A percentile compares a stretch with the other conserved stretches of the same genome.
Conservation (phyloP, 2,888 invertebrate species). For the Nesidiocoris tenuis region DNA sequence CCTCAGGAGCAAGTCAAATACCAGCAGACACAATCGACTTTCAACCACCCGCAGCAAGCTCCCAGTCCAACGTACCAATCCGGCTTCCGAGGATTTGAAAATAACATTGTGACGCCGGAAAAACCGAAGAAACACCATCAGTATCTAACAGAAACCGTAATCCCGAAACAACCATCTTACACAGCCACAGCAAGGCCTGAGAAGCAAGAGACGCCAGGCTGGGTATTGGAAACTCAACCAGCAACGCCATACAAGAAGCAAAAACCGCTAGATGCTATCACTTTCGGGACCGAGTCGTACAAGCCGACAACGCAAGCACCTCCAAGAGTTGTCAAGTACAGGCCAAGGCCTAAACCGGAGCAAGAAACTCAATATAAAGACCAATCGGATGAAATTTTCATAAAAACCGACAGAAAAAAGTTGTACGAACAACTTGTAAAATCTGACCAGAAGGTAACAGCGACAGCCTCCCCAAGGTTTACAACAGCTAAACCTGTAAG, state of each 20-base stretch:
- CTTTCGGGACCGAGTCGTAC: constrained; percentile 45
- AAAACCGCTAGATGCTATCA: constrained; percentile 48
- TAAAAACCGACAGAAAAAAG: constrained; percentile 49
- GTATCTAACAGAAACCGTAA: constrained; percentile 37
- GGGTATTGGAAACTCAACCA: constrained; percentile 48
- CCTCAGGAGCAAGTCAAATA: constrained; percentile 46
- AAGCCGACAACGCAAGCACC: constrained; percentile 44
- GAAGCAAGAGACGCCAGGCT: constrained; percentile 47
- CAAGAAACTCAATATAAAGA: constrained; percentile 29
- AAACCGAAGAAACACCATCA: constrained; percentile 45
- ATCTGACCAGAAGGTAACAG: constrained; percentile 42
- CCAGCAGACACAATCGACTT: constrained; percentile 49
- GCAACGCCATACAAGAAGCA: constrained; percentile 46
- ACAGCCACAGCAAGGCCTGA: constrained; percentile 35
- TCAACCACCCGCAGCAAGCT: constrained; percentile 52
- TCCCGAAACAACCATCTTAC: constrained; percentile 19
- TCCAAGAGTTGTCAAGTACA: constrained; percentile 46
- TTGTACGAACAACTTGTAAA: constrained; percentile 49
- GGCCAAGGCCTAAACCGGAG: constrained; percentile 42
- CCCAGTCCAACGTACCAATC: constrained; percentile 24
- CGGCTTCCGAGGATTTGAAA: constrained; percentile 37
- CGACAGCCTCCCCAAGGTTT: constrained; percentile 37
- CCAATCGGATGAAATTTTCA: constrained; percentile 45
- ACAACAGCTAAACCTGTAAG: constrained; percentile 55
- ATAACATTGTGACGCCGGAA: constrained; percentile 44